Evolutionary conservation across 2,888 invertebrate genomes (phyloP).

Genomic region (Cephus sareptanus): DNA sequence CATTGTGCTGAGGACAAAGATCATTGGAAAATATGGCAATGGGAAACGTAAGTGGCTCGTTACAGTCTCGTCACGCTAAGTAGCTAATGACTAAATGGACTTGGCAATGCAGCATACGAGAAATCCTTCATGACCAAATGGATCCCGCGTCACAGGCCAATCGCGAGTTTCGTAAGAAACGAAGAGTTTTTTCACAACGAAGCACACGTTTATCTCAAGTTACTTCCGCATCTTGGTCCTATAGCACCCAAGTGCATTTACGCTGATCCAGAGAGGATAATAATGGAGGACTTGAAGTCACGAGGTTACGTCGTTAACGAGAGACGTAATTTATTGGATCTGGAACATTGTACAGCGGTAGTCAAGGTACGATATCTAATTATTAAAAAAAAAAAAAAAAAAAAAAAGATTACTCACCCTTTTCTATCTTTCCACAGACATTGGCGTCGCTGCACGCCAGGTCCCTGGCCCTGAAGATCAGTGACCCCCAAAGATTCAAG

Average conservation of each 20-base stretch:
- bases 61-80: conserved; percentile 5
- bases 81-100: neutral
- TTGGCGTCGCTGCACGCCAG: conserved; percentile 48
- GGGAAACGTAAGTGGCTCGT: conserved; percentile 34
- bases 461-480: conserved; percentile 40
- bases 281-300: conserved; percentile 45
- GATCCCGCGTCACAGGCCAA: conserved; percentile 28
- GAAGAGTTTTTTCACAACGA: conserved; percentile 43
- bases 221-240: conserved; percentile 36
- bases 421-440: conserved; percentile 30
- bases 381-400: neutral
- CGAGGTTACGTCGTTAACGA: conserved; percentile 38
- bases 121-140: conserved; percentile 42
- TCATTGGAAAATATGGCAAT: conserved; percentile 38
- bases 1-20: conserved; percentile 36
- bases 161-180: conserved; percentile 26
- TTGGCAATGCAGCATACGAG: conserved; percentile 34
- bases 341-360: conserved; percentile 39
- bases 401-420: neutral
- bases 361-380: conserved; percentile 35
- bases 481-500: conserved; percentile 30
- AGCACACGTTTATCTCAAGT: conserved; percentile 36
- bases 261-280: conserved; percentile 37
- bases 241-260: conserved; percentile 39
- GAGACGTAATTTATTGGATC: conserved; percentile 39